Base-by-base conservation (phyloP, 2,113 vertebrate genomes). In the Sporophila hypoxantha region DNA sequence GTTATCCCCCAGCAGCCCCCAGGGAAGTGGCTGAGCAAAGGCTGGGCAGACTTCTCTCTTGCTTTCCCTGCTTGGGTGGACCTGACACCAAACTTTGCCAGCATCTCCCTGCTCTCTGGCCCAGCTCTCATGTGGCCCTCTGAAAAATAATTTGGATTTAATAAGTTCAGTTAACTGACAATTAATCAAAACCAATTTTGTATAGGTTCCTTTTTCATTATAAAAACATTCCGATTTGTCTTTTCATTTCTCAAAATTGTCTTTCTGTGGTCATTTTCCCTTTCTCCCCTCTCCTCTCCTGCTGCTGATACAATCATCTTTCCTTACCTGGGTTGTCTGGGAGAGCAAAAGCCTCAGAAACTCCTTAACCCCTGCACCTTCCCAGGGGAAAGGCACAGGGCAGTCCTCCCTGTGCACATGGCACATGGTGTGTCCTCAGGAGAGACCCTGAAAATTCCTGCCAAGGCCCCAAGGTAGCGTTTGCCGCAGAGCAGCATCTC, bases 151-250 rank as follows among this genome's bases (percentile, higher is more conserved):
- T 88, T 86, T 71, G 49, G 26, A n/a, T 78, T 85, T 75, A 91
- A 60, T 68, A 68, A 86, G 41, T 85, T 92, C n/a, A 10, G n/a
- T 65, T 84, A 84, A 66, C 70, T 77, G 66, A 78, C 70, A 85
- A 89, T 93, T 83, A 92, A 93, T 92, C 10, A 3, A 91, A 92
- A 94, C 5, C 52, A 88, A 75, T 90, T 88, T 67, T 76, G 39
- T 39, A 27, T 39, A 61, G 53, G 57, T 83, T 90, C 44, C 30
- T 83, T 92, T 71, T 88, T 90, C 66, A 83, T 76, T 81, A 70
- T 41, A 60, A 85, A 79, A 91, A 52, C 52, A n/a, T 70, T 85
- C 60, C 36, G 46, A 21, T 59, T 39, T 49, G 19, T 69, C 47
- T 82, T 55, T 46, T 59, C 47, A 25, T 76, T 85, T 89, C 76